Evolutionary conservation across 2,888 invertebrate genomes (phyloP).

Genomic region (Plebejus melissa): DNA sequence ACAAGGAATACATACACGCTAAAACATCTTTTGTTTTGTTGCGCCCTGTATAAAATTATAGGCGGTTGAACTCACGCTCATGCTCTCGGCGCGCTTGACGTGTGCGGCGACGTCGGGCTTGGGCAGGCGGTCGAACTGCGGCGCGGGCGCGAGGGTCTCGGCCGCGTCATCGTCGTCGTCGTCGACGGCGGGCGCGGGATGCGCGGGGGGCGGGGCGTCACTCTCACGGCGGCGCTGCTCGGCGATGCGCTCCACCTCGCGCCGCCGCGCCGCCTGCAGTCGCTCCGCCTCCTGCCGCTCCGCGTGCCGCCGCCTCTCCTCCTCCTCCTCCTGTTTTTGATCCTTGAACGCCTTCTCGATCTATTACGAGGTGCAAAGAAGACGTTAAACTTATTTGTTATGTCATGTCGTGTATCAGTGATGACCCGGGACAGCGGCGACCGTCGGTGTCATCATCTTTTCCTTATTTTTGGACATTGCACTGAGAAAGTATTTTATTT

Average conservation of each 20-base stretch:
- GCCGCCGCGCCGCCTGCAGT: conserved; percentile 88
- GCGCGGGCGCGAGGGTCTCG: conserved; percentile 61
- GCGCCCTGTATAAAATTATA: too few relatives aligned
- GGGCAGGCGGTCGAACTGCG: conserved; percentile 81
- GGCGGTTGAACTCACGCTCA: conserved; percentile 81
- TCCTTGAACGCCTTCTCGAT: conserved; percentile 92
- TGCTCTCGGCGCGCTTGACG: conserved; percentile 92
- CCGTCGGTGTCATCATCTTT: too few relatives aligned
- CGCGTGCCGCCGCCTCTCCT: conserved; percentile 86
- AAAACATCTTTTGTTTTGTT: too few relatives aligned
- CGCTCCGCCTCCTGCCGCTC: conserved; percentile 90
- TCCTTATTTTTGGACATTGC: too few relatives aligned
- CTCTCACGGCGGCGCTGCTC: conserved; percentile 87
- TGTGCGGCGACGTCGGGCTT: conserved; percentile 68
- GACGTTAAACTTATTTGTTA: neutral
- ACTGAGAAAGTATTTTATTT: too few relatives aligned
- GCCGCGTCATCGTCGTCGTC: conserved; percentile 40
- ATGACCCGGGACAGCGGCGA: too few relatives aligned
- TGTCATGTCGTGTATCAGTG: too few relatives aligned
- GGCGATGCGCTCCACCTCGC: conserved; percentile 94
- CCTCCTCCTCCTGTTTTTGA: conserved; percentile 88
- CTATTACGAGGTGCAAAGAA: conserved; percentile 48
- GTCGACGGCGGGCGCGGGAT: conserved; percentile 36
- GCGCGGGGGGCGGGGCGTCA: neutral
- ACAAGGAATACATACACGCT: too few relatives aligned